Evolutionary conservation across 2,113 vertebrate genomes (phyloP).

Genomic region (Mirza zaza): DNA sequence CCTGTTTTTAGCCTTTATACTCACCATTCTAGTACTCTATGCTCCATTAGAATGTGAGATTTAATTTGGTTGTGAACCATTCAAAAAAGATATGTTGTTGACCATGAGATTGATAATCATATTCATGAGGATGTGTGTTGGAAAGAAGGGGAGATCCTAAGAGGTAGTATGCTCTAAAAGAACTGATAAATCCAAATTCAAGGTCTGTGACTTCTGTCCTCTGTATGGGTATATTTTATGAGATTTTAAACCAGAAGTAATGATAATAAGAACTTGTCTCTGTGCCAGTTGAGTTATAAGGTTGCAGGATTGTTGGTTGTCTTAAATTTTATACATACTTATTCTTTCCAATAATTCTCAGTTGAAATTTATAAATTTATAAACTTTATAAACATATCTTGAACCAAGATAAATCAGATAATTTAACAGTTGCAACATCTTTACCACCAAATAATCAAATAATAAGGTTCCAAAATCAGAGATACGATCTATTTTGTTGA

Average conservation of each 20-base stretch:
- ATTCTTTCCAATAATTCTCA: background rate
- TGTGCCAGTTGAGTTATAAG: background rate
- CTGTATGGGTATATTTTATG: background rate
- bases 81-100: background rate
- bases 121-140: background rate
- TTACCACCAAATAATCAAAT: background rate
- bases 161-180: background rate
- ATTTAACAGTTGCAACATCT: background rate
- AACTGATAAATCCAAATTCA: background rate
- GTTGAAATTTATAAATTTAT: background rate
- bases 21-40: background rate
- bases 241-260: background rate
- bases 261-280: background rate
- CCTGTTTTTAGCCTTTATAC: background rate
- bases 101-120: background rate
- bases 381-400: background rate
- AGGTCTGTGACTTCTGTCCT: background rate
- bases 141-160: background rate
- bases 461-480: background rate
- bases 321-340: background rate
- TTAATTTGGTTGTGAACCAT: background rate
- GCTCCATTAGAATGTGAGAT: background rate
- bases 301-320: background rate
- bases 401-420: background rate
- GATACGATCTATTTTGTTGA: background rate